Percentiles rank a stretch among this genome's conserved stretches.
phyloP scores from a whole-genome alignment of 2,113 vertebrate species.

The Hypomesus transpacificus region DNA sequence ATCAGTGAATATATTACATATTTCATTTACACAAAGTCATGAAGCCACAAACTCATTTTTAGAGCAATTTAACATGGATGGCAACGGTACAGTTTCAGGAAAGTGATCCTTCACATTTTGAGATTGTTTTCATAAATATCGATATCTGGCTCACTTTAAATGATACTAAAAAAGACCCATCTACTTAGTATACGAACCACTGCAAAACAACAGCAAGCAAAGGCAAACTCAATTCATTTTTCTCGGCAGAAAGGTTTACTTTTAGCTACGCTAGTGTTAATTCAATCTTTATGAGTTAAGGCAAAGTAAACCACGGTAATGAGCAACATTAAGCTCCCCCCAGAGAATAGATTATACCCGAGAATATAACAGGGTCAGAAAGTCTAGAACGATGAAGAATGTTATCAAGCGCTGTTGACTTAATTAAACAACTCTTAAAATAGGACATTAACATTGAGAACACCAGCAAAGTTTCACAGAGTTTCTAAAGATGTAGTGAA shows the following conservation, averaged over 20 bases:
- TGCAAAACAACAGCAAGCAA: not conserved
- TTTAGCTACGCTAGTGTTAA: not conserved
- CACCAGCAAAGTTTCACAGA: conserved; percentile 46
- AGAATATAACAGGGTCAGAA: conserved; percentile 51
- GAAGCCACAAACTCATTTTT: not conserved
- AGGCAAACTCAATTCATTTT: not conserved
- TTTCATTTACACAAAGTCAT: conserved; percentile 10
- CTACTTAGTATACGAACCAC: no score
- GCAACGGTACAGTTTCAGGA: no score
- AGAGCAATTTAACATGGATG: no score
- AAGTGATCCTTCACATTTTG: no score
- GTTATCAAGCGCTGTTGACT: conserved; percentile 43
- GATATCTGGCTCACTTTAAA: no score
- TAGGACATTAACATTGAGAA: conserved; percentile 50
- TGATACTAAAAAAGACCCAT: no score
- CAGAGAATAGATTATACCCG: conserved; percentile 50
- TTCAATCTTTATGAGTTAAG: conserved; percentile 29
- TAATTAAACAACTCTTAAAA: conserved; percentile 45
- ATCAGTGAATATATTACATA: conserved; percentile 9
- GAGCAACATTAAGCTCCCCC: conserved; percentile 35
- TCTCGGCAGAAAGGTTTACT: not conserved
- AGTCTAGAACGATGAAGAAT: conserved; percentile 53
- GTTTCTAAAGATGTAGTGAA: conserved; percentile 6
- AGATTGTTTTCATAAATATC: no score
- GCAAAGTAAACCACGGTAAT: conserved; percentile 41